Base-by-base conservation (phyloP, 64 coral and sea anemone species). In the Catalaphyllia jardinei region DNA sequence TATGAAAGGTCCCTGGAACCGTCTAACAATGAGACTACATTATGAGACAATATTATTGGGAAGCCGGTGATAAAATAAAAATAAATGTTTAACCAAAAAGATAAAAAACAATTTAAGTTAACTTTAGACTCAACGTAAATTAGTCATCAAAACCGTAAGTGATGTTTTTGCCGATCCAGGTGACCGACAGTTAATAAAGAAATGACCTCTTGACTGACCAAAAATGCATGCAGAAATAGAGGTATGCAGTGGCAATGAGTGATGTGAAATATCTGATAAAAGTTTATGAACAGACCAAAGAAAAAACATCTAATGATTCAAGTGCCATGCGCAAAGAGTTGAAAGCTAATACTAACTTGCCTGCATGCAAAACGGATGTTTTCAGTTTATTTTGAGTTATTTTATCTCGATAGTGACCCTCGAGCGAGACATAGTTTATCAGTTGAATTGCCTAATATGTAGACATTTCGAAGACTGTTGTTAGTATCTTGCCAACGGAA, bases 361-460 rank as follows among this genome's bases (percentile, higher is more conserved):
- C 22, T 10, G 25, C 25, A 11, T 69, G 20, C 22, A 27, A 69
- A 27, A 69, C 20, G 10, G 22, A 27, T 69, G 65, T 11, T n/a
- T 20, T 25, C 0, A 69, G 10, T 11, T 69, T 20, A 69, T 27
- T n/a, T 25, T n/a, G n/a, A 69, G 65, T 52, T 77, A 20, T 28
- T 55, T 79, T 62, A 80, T 80, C 52, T 61, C 28, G 31, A 31
- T n/a, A 28, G 10, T 50, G 50, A 52, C 78, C n/a, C 29, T 80
- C 29, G 28, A 80, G 29, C 28, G n/a, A 61, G 78, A 64, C 61
- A 64, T 12, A 46, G 19, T 31, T 83, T 83, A 83, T 83, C 79
- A 60, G 60, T 65, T 64, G 16, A 29, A 80, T 80, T 80, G 55
- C 28, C 4, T 6, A 80, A 29, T 62, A 31, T 62, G 30, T 62